A percentile compares a stretch with the other conserved stretches of the same genome.
These are phyloP conservation scores for Triplophysa siluroides DNA, from an alignment of 2,113 vertebrate species.

Conservation along the genomic window DNA sequence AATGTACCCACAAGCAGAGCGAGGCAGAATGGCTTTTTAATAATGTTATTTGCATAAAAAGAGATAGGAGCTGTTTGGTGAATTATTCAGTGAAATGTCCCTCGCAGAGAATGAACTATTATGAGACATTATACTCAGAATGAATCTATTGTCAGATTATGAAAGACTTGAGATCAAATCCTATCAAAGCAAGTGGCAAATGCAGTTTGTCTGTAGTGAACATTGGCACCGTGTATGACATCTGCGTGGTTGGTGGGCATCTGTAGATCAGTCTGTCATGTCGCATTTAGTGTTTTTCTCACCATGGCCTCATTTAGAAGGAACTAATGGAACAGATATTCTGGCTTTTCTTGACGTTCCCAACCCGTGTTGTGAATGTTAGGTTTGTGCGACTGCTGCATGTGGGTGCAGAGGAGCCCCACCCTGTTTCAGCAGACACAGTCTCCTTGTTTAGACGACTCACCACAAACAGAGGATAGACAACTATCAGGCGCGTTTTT, in stretches of 20 bases:
- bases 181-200: neutral
- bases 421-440: constrained; percentile 3
- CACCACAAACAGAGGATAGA: constrained; percentile 14
- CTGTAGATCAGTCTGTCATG: neutral
- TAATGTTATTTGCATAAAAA: neutral
- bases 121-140: neutral
- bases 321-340: neutral
- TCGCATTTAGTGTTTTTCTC: neutral
- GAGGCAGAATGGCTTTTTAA: neutral
- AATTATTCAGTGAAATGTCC: neutral
- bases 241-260: neutral
- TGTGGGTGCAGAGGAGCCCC: constrained; percentile 18
- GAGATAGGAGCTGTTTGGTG: neutral
- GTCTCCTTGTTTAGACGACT: neutral
- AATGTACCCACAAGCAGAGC: neutral
- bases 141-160: neutral
- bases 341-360: constrained; percentile 6
- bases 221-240: neutral
- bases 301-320: neutral
- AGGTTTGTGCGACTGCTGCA: constrained; percentile 37
- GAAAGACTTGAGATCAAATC: neutral
- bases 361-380: constrained; percentile 26
- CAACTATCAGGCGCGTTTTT: constrained; percentile 7
- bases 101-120: neutral
- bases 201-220: too few relatives aligned